Evolutionary conservation across 2,797 vertebrate genomes (phyloP).

Genomic region (Okamejei kenojei): DNA sequence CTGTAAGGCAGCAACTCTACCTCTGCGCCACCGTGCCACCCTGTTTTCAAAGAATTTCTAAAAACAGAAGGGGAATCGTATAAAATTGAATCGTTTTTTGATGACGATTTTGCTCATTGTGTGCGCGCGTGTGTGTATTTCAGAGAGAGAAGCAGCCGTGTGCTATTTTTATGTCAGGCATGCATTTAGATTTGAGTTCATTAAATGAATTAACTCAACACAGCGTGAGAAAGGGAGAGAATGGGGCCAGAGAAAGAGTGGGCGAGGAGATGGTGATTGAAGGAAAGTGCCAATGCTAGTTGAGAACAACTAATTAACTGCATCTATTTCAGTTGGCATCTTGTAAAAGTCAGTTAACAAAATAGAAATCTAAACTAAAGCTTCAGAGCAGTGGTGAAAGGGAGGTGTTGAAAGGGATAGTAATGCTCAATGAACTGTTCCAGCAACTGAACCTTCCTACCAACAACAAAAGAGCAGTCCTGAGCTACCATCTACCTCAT

Average conservation of each 20-base stretch:
- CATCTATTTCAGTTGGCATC: neutral
- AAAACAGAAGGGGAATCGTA: neutral
- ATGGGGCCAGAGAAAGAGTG: neutral
- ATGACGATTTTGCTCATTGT: too few species aligned
- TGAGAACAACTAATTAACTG: neutral
- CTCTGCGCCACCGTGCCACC: too few species aligned
- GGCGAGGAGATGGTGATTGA: neutral
- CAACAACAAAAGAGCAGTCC: too few species aligned
- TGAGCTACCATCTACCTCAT: too few species aligned
- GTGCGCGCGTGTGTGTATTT: neutral
- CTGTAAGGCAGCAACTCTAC: too few species aligned
- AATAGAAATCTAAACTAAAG: neutral
- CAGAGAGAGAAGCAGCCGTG: neutral
- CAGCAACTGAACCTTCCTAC: too few species aligned
- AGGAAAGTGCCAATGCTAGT: neutral
- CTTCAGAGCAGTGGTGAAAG: too few species aligned
- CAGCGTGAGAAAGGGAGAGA: neutral
- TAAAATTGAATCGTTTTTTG: neutral
- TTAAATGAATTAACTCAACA: neutral
- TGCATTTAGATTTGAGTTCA: neutral
- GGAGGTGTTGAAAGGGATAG: neutral
- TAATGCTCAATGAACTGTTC: too few species aligned
- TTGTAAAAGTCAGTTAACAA: neutral
- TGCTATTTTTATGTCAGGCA: neutral
- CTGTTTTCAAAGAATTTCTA: neutral